Base-by-base conservation (phyloP, 2,797 vertebrate genomes). In the Lepilemur septentrionalis region DNA sequence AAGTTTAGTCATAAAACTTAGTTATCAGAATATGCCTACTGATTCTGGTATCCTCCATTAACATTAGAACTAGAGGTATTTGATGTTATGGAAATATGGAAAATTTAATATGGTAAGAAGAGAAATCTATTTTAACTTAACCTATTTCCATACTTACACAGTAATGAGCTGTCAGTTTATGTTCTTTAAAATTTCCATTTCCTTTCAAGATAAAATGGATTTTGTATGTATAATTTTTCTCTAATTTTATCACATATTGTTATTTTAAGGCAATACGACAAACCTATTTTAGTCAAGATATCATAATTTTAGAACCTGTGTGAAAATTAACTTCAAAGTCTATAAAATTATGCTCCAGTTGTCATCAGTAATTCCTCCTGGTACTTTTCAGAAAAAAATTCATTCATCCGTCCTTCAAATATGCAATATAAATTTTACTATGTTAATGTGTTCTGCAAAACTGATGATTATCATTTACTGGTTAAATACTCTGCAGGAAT, bases 231-330 rank as follows among this genome's bases (percentile, higher is more conserved):
- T 86, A 89, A 94, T 88, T 83, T 86, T 46, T 87, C 32, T 96
- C 84, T 83, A 94, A 92, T 95, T 92, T 97, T 94, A 90, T 80
- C 46, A 81, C 23, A 32, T 80, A 38, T 43, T 95, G 32, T 63
- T 96, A 96, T 95, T 96, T 95, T 95, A 96, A 93, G 55, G 50
- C 38, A 91, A 92, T 76, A 76, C 12, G 81, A 65, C 80, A 95
- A 63, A 84, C 69, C 65, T 96, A 69, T 95, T 96, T 92, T 75
- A 90, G 76, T 93, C 57, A 67, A 89, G n/a, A 93, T 57, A 76
- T 6, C 50, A 67, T 81, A 90, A 90, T 95, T 97, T 97, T 96
- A 96, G 85, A 96, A 94, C 30, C n/a, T 90, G 32, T 81, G 52
- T 84, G 46, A 95, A 97, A 93, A 92, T 87, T 97, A 67, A 72